Evolutionary conservation across 2,797 vertebrate species (phyloP).

Genomic region (Syngnathus rostellatus): DNA sequence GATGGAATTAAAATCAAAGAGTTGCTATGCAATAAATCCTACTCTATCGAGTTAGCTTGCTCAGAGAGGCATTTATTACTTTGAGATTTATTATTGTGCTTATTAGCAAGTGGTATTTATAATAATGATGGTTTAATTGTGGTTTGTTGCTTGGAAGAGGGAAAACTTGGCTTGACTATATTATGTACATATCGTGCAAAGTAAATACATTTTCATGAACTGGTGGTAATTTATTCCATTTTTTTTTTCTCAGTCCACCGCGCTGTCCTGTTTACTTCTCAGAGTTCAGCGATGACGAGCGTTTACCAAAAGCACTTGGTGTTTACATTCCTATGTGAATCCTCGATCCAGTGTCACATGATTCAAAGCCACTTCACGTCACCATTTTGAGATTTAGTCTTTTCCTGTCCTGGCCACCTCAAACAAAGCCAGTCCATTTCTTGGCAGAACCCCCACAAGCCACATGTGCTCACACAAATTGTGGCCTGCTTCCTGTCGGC

Average conservation of each 20-base stretch:
- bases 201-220: too few relatives aligned
- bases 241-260: background rate
- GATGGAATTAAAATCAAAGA: background rate
- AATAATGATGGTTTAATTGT: background rate
- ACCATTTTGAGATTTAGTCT: background rate
- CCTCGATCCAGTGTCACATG: background rate
- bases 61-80: background rate
- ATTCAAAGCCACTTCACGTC: background rate
- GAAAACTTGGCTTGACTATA: background rate
- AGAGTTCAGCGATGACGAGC: background rate
- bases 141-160: too few relatives aligned
- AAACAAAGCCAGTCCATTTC: conserved; percentile 34
- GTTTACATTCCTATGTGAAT: conserved; percentile 1
- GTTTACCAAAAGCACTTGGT: background rate
- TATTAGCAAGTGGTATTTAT: background rate
- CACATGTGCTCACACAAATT: conserved; percentile 41
- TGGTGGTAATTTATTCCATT: background rate
- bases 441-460: conserved; percentile 32
- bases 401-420: conserved; percentile 13
- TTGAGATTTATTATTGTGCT: background rate
- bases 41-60: background rate
- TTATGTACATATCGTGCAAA: background rate
- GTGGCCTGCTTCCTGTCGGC: conserved; percentile 58
- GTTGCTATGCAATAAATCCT: background rate
- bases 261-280: background rate